phyloP scores from a whole-genome alignment of 2,113 vertebrate genomes.

The Porphyrio hochstetteri region DNA sequence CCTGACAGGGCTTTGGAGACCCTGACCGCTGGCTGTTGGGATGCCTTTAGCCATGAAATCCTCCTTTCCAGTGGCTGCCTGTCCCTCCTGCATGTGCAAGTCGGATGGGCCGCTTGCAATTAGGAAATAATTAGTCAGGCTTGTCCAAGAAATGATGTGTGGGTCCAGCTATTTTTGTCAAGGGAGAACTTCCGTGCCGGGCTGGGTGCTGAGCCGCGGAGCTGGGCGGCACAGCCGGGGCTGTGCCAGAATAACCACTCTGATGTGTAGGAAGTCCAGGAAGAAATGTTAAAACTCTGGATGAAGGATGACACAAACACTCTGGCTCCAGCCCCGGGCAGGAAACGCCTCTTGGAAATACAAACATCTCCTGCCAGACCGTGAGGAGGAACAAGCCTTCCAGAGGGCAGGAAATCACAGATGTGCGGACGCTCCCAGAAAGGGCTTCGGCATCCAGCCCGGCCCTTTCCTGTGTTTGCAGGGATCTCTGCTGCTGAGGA shows the following conservation, averaged over 20 bases:
- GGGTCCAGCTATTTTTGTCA: neutral
- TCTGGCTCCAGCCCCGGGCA: slow-evolving; percentile 20
- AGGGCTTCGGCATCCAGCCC: neutral
- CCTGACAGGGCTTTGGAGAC: neutral
- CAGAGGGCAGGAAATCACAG: slow-evolving; percentile 59
- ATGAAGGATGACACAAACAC: neutral
- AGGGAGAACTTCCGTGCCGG: neutral
- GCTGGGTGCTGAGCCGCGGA: neutral
- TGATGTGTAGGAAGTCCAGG: neutral
- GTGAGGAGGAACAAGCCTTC: slow-evolving; percentile 1
- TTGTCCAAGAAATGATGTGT: neutral
- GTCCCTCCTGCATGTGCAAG: neutral
- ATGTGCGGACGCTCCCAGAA: slow-evolving; percentile 53
- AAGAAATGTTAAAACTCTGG: neutral
- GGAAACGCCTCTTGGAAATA: slow-evolving; percentile 64
- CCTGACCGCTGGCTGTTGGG: neutral
- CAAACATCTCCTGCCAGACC: slow-evolving; percentile 42
- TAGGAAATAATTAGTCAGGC: neutral
- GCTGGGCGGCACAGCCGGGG: neutral
- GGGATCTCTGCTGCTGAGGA: neutral
- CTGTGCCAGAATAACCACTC: neutral
- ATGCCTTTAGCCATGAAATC: neutral
- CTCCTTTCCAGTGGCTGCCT: accelerated
- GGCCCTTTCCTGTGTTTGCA: neutral
- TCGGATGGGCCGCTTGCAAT: accelerated